phyloP scores from a whole-genome alignment of 2,888 invertebrate genomes.

The Sepiola atlantica region DNA sequence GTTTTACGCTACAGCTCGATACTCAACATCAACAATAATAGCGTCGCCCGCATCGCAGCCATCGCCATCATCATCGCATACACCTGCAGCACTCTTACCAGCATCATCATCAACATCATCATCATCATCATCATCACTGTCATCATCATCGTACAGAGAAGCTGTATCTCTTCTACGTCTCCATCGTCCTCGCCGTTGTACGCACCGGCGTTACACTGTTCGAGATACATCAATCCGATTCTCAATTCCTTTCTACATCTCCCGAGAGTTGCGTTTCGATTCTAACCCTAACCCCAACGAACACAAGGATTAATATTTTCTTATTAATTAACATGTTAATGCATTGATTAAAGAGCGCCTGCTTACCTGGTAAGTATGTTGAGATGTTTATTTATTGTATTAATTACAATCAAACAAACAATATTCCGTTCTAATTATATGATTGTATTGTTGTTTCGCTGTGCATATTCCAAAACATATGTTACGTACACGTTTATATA shows the following conservation, averaged over 20 bases:
- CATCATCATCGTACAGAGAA: background rate
- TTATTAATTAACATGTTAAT: background rate
- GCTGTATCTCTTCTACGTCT: background rate
- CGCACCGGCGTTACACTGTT: background rate
- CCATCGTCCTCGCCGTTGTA: background rate
- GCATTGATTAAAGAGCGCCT: background rate
- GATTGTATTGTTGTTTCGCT: too few relatives aligned
- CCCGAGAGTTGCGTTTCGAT: background rate
- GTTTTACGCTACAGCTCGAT: constrained; percentile 16
- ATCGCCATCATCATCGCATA: background rate
- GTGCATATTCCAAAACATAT: background rate
- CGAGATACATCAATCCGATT: background rate
- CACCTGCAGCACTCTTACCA: too few relatives aligned
- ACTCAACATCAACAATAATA: background rate
- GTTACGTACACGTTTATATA: background rate
- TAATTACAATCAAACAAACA: background rate
- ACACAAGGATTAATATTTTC: background rate
- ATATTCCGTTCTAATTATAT: background rate
- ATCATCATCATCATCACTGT: background rate
- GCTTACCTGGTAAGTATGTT: background rate
- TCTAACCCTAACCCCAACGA: background rate
- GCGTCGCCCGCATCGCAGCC: background rate
- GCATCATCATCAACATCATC: background rate
- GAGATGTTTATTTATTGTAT: background rate
- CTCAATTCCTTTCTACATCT: background rate